Conservation (phyloP, 2,113 vertebrate genomes). For the Puma concolor region DNA sequence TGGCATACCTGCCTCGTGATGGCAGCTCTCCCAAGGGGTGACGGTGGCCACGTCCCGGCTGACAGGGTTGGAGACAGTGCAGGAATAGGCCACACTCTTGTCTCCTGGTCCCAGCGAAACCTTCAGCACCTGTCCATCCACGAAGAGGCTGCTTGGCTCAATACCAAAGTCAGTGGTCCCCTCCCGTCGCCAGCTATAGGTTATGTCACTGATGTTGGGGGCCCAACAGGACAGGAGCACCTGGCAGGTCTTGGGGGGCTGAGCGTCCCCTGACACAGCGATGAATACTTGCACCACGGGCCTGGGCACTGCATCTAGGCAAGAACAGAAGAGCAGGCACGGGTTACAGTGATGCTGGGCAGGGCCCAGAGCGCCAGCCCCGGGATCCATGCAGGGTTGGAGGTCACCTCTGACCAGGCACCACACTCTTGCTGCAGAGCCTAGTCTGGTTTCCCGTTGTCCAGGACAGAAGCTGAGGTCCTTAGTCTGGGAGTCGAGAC, state of each 20-base stretch:
- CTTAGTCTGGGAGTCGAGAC: background rate
- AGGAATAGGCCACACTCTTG: constrained; percentile 59
- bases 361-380: background rate
- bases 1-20: constrained; percentile 56
- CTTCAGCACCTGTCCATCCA: constrained; percentile 48
- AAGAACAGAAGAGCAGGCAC: background rate
- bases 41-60: constrained; percentile 57
- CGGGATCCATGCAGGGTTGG: background rate
- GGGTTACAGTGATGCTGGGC: background rate
- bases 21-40: constrained; percentile 74
- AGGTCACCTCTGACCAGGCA: background rate
- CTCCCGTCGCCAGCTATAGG: constrained; percentile 74
- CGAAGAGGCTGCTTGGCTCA: background rate
- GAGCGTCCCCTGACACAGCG: background rate
- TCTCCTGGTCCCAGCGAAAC: constrained; percentile 62
- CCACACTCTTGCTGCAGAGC: background rate
- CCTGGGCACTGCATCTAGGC: constrained; percentile 70
- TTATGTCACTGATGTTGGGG: constrained; percentile 68
- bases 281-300: constrained; percentile 73
- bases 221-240: constrained; percentile 72
- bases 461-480: background rate
- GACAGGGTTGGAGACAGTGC: constrained; percentile 75
- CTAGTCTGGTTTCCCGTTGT: background rate
- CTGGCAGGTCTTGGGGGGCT: constrained; percentile 47
- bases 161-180: background rate